These are phyloP conservation scores for Lepisosteus oculatus DNA, from an alignment of 2,113 vertebrate species.

Conservation along the genomic window DNA sequence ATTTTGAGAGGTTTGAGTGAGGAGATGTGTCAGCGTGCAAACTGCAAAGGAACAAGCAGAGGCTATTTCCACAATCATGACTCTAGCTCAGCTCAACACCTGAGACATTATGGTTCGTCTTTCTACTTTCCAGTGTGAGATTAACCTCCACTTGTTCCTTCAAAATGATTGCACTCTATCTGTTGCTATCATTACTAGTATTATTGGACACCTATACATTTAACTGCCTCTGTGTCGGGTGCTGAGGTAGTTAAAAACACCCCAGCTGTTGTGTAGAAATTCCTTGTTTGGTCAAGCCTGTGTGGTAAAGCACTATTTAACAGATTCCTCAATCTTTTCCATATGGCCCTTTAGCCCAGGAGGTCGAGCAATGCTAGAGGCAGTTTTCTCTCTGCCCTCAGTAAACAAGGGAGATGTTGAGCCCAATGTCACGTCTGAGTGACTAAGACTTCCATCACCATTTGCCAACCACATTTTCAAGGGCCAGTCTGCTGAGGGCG, in stretches of 20 bases:
- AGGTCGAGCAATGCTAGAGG: slow-evolving; percentile 58
- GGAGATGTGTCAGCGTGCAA: too few species aligned
- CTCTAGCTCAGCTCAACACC: too few species aligned
- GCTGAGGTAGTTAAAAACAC: slow-evolving; percentile 57
- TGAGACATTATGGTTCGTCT: too few species aligned
- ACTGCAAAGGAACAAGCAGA: too few species aligned
- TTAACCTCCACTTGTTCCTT: too few species aligned
- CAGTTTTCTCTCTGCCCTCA: slow-evolving; percentile 30
- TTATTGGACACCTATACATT: slow-evolving; percentile 52
- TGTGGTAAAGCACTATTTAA: slow-evolving; percentile 63
- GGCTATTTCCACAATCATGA: too few species aligned
- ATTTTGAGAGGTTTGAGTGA: too few species aligned
- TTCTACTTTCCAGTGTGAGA: too few species aligned
- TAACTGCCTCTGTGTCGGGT: slow-evolving; percentile 45
- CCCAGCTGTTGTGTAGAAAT: slow-evolving; percentile 63
- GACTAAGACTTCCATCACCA: slow-evolving; percentile 51
- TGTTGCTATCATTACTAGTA: too few species aligned
- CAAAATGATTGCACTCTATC: too few species aligned
- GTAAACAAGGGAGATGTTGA: slow-evolving; percentile 59
- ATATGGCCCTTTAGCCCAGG: slow-evolving; percentile 50
- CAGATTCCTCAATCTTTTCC: slow-evolving; percentile 52
- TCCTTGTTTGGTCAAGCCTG: background rate
- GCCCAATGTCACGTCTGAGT: slow-evolving; percentile 60
- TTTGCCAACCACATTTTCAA: slow-evolving; percentile 49
- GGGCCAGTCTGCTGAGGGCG: slow-evolving; percentile 11